phyloP scores from a whole-genome alignment of 1,140 invertebrate genomes.

The Brachystomella parvula region DNA sequence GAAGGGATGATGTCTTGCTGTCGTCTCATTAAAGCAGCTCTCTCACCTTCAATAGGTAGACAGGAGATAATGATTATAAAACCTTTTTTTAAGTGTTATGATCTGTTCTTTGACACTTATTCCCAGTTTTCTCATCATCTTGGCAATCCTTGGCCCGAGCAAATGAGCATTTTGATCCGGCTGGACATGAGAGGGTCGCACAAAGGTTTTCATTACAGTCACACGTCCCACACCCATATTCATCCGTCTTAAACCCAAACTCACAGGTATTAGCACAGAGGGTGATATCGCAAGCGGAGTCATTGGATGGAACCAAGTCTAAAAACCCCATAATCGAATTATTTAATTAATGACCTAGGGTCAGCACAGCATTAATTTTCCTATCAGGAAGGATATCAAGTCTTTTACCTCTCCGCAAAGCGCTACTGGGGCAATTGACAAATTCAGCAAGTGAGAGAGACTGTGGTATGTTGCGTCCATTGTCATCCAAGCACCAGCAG shows the following conservation, averaged over 20 bases:
- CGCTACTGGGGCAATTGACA: slow-evolving; percentile 52
- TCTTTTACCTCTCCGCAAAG: not conserved
- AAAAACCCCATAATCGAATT: not conserved
- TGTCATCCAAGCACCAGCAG: slow-evolving; percentile 68
- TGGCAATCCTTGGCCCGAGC: slow-evolving; percentile 21
- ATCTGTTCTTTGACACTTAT: too few relatives aligned
- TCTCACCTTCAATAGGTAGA: too few relatives aligned
- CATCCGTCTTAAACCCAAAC: slow-evolving; percentile 69
- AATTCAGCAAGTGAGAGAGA: slow-evolving; percentile 63
- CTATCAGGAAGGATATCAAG: not conserved
- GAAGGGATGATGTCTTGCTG: too few relatives aligned
- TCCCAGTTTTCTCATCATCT: too few relatives aligned
- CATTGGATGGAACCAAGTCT: not conserved
- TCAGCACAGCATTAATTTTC: not conserved
- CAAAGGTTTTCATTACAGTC: slow-evolving; percentile 72
- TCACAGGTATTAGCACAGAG: slow-evolving; percentile 54
- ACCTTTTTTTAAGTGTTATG: too few relatives aligned
- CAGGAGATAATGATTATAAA: too few relatives aligned
- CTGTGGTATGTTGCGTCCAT: not conserved
- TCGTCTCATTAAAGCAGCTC: slow-evolving; percentile 24
- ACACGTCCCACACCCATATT: slow-evolving; percentile 69
- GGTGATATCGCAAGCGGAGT: not conserved
- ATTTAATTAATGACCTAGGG: not conserved
- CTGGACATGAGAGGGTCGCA: slow-evolving; percentile 62
- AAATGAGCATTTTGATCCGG: slow-evolving; percentile 58